Base-by-base conservation (phyloP, 2,797 vertebrate species). In the Remorina albescens region DNA sequence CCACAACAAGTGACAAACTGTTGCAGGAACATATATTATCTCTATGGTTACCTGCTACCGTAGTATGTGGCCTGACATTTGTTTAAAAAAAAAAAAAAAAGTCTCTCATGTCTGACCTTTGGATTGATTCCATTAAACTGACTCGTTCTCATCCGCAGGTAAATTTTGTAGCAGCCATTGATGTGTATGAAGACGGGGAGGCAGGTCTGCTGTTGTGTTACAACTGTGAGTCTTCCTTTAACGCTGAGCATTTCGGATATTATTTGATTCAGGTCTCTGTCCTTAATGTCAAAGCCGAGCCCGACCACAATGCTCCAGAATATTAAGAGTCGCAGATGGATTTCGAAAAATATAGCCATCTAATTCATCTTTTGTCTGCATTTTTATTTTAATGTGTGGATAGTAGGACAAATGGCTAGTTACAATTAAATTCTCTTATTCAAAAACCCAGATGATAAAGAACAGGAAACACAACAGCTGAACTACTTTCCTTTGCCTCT, bases 101-200 rank as follows among this genome's bases (percentile, higher is more conserved):
- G 11, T 63, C 19, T 42, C 39, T 63, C 21, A 21, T 19, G 6
- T 57, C 19, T 67, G 74, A 81, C 71, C 75, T 83, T 77, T 77
- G 41, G 63, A 66, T 32, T 44, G 37, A 47, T 69, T 78, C 66
- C 32, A 37, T 60, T 74, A 41, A 83, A 67, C 61, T 54, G 49
- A 75, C 71, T 68, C 23, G 16, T 78, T 44, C 74, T 91, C 93
- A 89, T 86, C 94, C 93, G 78, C 96, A 99, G 98, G 98, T 98
- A 88, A 96, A 98, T 94, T 99, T 98, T 81, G 97, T 99, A 83
- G 96, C 97, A 76, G 98, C 97, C 91, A 97, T 99, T 90, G 98
- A 99, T 85, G 96, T 99, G 39, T 99, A 99, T 42, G 98, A 99
- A 94, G 98, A 99, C 16, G 98, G 98, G 30, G 98, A 99, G 82